Evolutionary conservation across 1,140 invertebrate genomes (phyloP).

Genomic region (Leptinotarsa texana): DNA sequence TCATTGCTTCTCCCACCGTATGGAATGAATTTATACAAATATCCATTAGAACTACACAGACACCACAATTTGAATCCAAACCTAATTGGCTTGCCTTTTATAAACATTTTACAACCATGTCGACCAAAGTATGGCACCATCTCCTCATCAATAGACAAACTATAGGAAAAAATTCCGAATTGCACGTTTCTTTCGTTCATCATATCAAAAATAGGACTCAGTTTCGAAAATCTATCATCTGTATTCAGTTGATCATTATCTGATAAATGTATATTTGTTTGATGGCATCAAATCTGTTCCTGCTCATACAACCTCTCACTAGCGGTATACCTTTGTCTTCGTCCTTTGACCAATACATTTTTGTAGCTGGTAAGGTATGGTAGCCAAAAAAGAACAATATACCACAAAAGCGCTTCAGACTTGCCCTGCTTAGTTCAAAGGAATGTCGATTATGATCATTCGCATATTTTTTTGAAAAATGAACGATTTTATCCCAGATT

Average conservation of each 20-base stretch:
- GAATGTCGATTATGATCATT: conserved; percentile 4
- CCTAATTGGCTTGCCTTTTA: conserved; percentile 56
- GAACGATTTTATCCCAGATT: background rate
- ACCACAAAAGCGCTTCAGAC: conserved; percentile 2
- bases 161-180: background rate
- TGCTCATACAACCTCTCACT: background rate
- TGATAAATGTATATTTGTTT: conserved; percentile 5
- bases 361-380: background rate
- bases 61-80: conserved; percentile 4
- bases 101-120: conserved; percentile 55
- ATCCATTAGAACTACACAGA: conserved; percentile 3
- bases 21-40: conserved; percentile 5
- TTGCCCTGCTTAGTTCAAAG: conserved; percentile 5
- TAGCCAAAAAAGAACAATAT: conserved; percentile 1
- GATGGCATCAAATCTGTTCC: background rate
- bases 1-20: background rate
- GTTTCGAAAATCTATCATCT: conserved; percentile 1
- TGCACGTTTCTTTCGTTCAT: background rate
- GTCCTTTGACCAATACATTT: conserved; percentile 1
- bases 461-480: conserved; percentile 5
- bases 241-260: background rate
- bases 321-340: background rate
- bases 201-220: background rate
- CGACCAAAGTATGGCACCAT: conserved; percentile 2
- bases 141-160: background rate